Evolutionary conservation across 2,113 vertebrate species (phyloP), one percentile per base, ranked within the genome.

Genomic region (Illadopsis cleaveri): DNA sequence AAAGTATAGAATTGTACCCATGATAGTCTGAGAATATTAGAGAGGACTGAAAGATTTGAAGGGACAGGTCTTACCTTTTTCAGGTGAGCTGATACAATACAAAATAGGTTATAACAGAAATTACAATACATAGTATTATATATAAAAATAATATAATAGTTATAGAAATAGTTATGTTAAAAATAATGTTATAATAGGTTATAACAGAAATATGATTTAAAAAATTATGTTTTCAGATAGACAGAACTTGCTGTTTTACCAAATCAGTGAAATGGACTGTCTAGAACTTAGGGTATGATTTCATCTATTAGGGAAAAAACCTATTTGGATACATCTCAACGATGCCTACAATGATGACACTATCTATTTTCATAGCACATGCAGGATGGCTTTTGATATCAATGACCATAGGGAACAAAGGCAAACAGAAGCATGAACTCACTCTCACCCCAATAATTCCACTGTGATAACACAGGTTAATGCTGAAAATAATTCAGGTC

Each of bases 401-500:
- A 71, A 64, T 76, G 77, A 69, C 64, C 65, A 77, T 6, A 82
- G 66, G 88, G 95, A 96, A 93, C 75, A 96, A 91, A 86, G 44
- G 42, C 65, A 80, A 76, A 71, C n/a, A 89, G 86, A 94, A 89
- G 11, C 56, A 28, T 90, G 87, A 96, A 89, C 65, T 96, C 72
- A 27, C 35, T 85, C 61, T 95, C 66, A 93, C 89, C 70, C 66
- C 81, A 79, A 28, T 94, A 95, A 90, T 86, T 96, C 91, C 83
- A 60, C 70, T 75, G 84, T 83, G 82, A 86, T 92, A 89, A 93
- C 82, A 93, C 28, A 89, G 79, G 80, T 96, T 94, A 93, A 84
- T 89, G 54, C 44, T 84, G 92, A 96, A 96, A 93, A 94, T 89
- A 86, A 95, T 94, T 93, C 66, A 83, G 93, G 82, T 92, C 76